phyloP scores from a whole-genome alignment of 2,888 invertebrate species.

The Copidosoma aretas region DNA sequence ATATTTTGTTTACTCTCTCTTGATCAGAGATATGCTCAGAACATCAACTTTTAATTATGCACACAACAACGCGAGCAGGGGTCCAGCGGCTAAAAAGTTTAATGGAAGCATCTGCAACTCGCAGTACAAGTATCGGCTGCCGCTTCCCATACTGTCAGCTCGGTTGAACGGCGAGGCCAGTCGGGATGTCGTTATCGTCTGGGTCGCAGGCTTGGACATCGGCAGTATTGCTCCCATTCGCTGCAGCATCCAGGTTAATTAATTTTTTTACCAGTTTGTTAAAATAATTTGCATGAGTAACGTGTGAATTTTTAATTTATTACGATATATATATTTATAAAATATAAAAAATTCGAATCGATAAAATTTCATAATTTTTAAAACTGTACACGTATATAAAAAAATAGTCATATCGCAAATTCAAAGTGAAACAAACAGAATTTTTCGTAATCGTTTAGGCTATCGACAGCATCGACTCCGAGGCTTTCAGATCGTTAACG shows the following conservation, averaged over 20 bases:
- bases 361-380: too few species aligned
- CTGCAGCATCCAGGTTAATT: slow-evolving; percentile 56
- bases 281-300: too few species aligned
- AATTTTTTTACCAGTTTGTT: neutral
- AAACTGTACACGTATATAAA: neutral
- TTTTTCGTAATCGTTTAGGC: slow-evolving; percentile 44
- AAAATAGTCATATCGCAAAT: neutral
- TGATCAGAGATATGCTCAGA: too few species aligned
- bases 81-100: neutral
- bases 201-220: slow-evolving; percentile 59
- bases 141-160: slow-evolving; percentile 56
- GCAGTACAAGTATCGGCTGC: slow-evolving; percentile 54
- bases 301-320: too few species aligned
- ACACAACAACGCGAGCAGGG: neutral
- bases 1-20: neutral
- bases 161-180: slow-evolving; percentile 47
- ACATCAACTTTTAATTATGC: neutral
- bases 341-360: too few species aligned
- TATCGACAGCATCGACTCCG: slow-evolving; percentile 52
- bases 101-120: neutral
- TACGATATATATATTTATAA: too few species aligned
- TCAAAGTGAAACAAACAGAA: neutral
- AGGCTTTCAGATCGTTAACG: slow-evolving; percentile 54
- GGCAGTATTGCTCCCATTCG: slow-evolving; percentile 50
- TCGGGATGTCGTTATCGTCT: slow-evolving; percentile 55